Conservation (phyloP, 2,888 invertebrate genomes). For the Tipula lateralis region DNA sequence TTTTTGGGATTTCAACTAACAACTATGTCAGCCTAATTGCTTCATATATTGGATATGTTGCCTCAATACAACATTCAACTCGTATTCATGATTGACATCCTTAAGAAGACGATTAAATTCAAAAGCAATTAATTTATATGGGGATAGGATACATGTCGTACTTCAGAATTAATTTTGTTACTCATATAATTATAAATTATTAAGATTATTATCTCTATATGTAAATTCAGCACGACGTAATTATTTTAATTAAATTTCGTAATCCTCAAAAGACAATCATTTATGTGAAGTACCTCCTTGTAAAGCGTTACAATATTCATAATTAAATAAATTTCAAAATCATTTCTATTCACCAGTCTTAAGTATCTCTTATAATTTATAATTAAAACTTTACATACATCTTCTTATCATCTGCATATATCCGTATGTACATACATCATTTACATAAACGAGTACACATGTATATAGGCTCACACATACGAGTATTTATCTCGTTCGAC, state of each 20-base stretch:
- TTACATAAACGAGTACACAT: not conserved
- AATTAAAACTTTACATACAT: not conserved
- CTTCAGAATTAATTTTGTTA: not conserved
- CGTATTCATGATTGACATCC: too few species aligned
- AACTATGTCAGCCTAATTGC: too few species aligned
- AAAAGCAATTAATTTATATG: not conserved
- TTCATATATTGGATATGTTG: too few species aligned
- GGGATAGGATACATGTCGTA: not conserved
- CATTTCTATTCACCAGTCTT: not conserved
- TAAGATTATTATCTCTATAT: not conserved
- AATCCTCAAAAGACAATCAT: not conserved
- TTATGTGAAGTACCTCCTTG: not conserved
- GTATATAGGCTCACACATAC: not conserved
- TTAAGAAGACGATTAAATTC: not conserved
- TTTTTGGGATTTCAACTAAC: too few species aligned
- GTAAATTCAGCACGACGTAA: not conserved
- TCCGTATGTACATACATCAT: not conserved
- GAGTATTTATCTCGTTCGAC: not conserved
- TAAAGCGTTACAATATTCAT: constrained; percentile 19
- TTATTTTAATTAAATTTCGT: not conserved
- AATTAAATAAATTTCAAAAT: not conserved
- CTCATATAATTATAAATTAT: not conserved
- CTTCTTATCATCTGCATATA: not conserved
- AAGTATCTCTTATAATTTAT: not conserved
- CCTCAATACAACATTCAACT: too few species aligned